Percentiles rank a stretch among this genome's conserved stretches.
Evolutionary conservation across 2,888 invertebrate species (phyloP).

Genomic region (Zele albiditarsus): DNA sequence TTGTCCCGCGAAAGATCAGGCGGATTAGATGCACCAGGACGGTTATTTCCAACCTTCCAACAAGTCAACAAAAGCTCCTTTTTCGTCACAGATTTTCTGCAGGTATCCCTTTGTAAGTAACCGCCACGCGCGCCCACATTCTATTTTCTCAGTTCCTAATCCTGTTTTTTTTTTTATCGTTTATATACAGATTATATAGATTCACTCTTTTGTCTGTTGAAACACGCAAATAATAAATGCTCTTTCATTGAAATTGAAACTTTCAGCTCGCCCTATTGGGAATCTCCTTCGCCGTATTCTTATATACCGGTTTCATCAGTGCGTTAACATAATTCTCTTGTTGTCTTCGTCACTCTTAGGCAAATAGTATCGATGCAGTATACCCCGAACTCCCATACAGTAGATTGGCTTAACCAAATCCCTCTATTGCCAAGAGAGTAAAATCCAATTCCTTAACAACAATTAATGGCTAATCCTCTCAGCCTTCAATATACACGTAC

Average conservation of each 20-base stretch:
- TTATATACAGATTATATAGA: constrained; percentile 33
- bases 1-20: constrained; percentile 44
- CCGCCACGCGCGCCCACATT: constrained; percentile 19
- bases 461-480: constrained; percentile 58
- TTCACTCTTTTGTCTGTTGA: background rate
- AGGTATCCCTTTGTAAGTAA: constrained; percentile 42
- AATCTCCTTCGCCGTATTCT: background rate
- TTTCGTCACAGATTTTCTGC: constrained; percentile 43
- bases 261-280: background rate
- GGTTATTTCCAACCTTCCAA: constrained; percentile 14
- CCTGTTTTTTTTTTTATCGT: constrained; percentile 18
- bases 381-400: constrained; percentile 31
- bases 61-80: constrained; percentile 38
- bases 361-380: background rate
- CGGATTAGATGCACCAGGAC: constrained; percentile 43
- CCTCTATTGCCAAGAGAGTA: constrained; percentile 38
- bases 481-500: background rate
- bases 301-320: constrained; percentile 33
- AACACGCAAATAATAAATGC: background rate
- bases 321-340: constrained; percentile 42
- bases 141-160: constrained; percentile 3
- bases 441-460: constrained; percentile 63
- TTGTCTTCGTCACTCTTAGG: constrained; percentile 8
- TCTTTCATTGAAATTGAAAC: constrained; percentile 7
- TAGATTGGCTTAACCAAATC: constrained; percentile 59